phyloP scores from a whole-genome alignment of 1,140 invertebrate species.

The Littorina saxatilis region DNA sequence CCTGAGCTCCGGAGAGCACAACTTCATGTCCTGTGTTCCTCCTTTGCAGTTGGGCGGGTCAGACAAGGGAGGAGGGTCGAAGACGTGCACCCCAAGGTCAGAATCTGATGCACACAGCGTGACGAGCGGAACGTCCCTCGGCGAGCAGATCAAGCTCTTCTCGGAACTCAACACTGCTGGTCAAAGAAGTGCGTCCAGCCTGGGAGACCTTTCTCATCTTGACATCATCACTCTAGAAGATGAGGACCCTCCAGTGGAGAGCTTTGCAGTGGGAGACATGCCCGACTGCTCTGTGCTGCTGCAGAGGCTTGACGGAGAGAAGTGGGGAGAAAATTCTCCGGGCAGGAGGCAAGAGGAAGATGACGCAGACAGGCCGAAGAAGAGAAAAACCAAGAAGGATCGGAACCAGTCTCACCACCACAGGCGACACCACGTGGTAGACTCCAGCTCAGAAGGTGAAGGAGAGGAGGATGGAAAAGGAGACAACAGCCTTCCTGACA shows the following conservation, averaged over 20 bases:
- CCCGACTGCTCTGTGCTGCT: constrained; percentile 1
- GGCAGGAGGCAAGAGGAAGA: not conserved
- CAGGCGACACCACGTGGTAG: constrained; percentile 45
- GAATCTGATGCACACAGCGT: constrained; percentile 51
- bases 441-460: constrained; percentile 49
- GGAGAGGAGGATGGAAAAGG: not conserved
- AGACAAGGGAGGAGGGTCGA: not conserved
- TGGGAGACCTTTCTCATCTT: not conserved
- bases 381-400: constrained; percentile 55
- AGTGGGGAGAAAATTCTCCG: not conserved
- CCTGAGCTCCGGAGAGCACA: constrained; percentile 7
- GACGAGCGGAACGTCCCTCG: constrained; percentile 46
- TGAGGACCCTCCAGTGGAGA: not conserved
- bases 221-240: not conserved
- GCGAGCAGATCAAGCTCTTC: constrained; percentile 49
- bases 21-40: not conserved
- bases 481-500: not conserved
- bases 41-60: constrained; percentile 1
- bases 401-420: constrained; percentile 41
- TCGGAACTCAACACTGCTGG: constrained; percentile 28
- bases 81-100: constrained; percentile 17
- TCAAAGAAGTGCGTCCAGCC: not conserved
- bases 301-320: constrained; percentile 14
- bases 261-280: not conserved
- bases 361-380: constrained; percentile 34